Conservation (phyloP, 2,888 invertebrate genomes). For the Protonemura montana region DNA sequence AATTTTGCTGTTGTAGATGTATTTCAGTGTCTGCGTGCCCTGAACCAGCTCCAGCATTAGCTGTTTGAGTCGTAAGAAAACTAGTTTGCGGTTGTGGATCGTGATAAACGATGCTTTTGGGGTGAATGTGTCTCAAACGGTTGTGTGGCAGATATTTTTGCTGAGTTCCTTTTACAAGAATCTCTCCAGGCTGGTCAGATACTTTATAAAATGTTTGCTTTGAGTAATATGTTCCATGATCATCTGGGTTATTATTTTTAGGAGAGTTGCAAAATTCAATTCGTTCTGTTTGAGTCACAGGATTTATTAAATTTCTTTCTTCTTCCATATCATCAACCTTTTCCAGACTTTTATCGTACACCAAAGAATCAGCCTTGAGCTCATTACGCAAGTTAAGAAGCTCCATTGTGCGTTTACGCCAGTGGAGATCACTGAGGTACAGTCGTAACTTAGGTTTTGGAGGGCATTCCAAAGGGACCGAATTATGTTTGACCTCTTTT, state of each 20-base stretch:
- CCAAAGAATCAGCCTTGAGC: slow-evolving; percentile 15
- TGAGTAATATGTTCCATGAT: slow-evolving; percentile 16
- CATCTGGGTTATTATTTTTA: slow-evolving; percentile 2
- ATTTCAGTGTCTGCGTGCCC: background rate
- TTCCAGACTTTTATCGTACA: slow-evolving; percentile 25
- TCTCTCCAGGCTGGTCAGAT: background rate
- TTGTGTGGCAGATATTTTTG: slow-evolving; percentile 1
- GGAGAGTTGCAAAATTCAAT: slow-evolving; percentile 13
- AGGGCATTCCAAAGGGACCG: background rate
- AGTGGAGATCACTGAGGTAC: slow-evolving; percentile 40
- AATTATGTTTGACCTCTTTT: background rate
- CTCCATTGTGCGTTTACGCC: slow-evolving; percentile 42
- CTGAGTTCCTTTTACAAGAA: background rate
- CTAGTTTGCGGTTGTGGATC: background rate
- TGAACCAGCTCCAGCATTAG: background rate
- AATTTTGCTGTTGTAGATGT: background rate
- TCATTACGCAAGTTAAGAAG: slow-evolving; percentile 27
- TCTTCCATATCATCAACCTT: background rate
- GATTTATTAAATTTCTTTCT: background rate
- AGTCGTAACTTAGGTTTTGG: slow-evolving; percentile 4
- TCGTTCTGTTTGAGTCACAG: background rate
- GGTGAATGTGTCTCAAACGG: background rate
- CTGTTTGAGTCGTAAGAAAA: too few relatives aligned
- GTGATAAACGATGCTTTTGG: background rate
- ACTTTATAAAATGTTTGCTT: slow-evolving; percentile 24